Evolutionary conservation across 2,113 vertebrate species (phyloP).

Genomic region (Fulmarus glacialis): DNA sequence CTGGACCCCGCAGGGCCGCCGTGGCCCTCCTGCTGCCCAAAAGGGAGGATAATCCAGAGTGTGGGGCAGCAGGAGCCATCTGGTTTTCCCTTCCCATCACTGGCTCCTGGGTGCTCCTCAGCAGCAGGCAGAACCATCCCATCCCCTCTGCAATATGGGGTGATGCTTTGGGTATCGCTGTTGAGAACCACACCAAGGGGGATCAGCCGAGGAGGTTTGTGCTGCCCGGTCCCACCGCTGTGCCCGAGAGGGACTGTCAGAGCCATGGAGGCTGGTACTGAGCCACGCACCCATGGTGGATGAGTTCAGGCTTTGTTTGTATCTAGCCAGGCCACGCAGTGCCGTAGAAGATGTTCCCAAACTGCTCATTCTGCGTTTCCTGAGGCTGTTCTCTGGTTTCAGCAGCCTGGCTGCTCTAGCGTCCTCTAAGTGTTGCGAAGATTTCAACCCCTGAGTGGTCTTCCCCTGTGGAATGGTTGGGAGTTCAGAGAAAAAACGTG

Average conservation of each 20-base stretch:
- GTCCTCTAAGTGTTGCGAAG: neutral
- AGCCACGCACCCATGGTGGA: rapidly evolving
- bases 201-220: neutral
- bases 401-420: neutral
- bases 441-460: neutral
- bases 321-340: neutral
- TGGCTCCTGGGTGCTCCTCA: neutral
- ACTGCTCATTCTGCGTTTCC: neutral
- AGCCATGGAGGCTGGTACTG: neutral
- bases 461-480: neutral
- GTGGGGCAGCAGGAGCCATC: neutral
- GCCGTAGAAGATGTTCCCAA: neutral
- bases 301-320: neutral
- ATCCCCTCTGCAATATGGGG: rapidly evolving
- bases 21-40: neutral
- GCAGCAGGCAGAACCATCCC: neutral
- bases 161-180: neutral
- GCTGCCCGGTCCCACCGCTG: neutral
- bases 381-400: neutral
- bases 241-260: neutral
- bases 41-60: neutral
- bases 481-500: neutral
- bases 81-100: neutral
- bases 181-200: neutral
- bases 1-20: rapidly evolving